Evolutionary conservation across 2,797 vertebrate species (phyloP).

Genomic region (Aulostomus chinensis): DNA sequence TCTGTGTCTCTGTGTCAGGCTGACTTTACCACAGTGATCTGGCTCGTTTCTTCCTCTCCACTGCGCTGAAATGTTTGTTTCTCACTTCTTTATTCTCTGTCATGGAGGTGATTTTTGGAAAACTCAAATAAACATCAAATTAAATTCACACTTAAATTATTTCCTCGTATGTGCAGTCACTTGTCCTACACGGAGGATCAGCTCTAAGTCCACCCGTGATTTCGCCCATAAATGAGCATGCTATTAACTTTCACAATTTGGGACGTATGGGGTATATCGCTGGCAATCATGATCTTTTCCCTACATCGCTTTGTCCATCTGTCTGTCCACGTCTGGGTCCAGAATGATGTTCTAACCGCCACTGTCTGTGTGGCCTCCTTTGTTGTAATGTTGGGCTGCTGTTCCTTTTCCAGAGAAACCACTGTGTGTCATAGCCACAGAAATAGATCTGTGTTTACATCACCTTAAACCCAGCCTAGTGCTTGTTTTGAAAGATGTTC

Average conservation of each 20-base stretch:
- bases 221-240: slow-evolving; percentile 14
- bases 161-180: background rate
- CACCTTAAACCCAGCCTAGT: slow-evolving; percentile 68
- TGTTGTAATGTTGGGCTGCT: slow-evolving; percentile 76
- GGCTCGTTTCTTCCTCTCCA: slow-evolving; percentile 61
- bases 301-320: slow-evolving; percentile 34
- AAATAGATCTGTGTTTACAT: slow-evolving; percentile 82
- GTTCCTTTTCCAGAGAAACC: slow-evolving; percentile 78
- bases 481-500: slow-evolving; percentile 82
- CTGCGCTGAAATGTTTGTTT: slow-evolving; percentile 38
- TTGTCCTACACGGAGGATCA: too few relatives aligned
- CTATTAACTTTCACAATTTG: background rate
- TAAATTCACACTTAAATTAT: background rate
- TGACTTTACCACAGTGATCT: slow-evolving; percentile 75
- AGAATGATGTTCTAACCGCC: slow-evolving; percentile 65
- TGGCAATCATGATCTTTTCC: slow-evolving; percentile 14
- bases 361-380: slow-evolving; percentile 80
- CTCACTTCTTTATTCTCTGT: slow-evolving; percentile 23
- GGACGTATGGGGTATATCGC: slow-evolving; percentile 24
- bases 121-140: slow-evolving; percentile 1
- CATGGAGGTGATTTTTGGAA: slow-evolving; percentile 12
- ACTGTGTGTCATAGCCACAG: slow-evolving; percentile 78
- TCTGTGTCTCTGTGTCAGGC: slow-evolving; percentile 74
- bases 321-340: slow-evolving; percentile 56
- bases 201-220: slow-evolving; percentile 2